phyloP scores from a whole-genome alignment of 2,113 vertebrate species.

The Theropithecus gelada region DNA sequence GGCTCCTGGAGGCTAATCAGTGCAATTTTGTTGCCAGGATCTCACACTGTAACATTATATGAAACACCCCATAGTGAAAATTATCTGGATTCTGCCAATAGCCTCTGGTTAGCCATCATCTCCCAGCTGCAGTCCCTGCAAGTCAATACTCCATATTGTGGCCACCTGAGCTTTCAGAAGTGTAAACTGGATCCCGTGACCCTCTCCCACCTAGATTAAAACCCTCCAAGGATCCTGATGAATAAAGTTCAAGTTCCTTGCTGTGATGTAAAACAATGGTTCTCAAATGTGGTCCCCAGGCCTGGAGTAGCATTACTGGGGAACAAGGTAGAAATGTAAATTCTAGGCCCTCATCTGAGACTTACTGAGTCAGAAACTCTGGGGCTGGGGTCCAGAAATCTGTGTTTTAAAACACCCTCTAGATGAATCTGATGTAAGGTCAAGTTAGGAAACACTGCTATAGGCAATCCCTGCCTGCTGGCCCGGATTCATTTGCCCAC shows the following conservation, averaged over 20 bases:
- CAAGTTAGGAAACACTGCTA: neutral
- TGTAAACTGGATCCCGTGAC: neutral
- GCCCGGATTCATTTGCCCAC: neutral
- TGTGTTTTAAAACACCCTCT: neutral
- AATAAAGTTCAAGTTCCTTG: neutral
- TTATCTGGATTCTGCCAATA: neutral
- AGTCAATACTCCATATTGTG: accelerated
- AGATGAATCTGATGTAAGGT: neutral
- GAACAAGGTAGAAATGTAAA: neutral
- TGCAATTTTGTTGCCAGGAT: neutral
- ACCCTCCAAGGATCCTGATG: neutral
- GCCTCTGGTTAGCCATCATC: neutral
- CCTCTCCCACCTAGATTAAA: neutral
- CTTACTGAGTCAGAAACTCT: neutral
- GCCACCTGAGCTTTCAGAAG: neutral
- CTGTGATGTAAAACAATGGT: neutral
- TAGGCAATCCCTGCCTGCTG: neutral
- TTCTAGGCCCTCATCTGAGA: neutral
- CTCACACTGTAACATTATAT: neutral
- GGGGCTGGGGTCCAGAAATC: neutral
- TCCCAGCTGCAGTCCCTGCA: too few species aligned
- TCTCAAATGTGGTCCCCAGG: neutral
- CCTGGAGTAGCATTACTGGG: neutral
- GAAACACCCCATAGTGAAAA: neutral
- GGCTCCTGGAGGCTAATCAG: neutral